Evolutionary conservation across 2,797 vertebrate species (phyloP).

Genomic region (Telmatherina bonti): DNA sequence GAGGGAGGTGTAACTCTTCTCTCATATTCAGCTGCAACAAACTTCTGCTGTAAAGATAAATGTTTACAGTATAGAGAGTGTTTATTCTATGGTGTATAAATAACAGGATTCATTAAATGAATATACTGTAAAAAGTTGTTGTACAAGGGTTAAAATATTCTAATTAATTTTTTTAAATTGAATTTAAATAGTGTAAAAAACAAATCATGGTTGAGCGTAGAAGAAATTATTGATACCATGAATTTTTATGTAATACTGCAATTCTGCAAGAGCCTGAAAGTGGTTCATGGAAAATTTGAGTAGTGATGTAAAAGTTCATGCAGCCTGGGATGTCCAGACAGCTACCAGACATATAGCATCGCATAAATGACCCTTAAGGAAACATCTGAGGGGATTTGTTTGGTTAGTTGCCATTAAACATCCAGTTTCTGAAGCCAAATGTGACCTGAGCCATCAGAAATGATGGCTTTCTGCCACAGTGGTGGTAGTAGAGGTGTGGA

Average conservation of each 20-base stretch:
- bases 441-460: slow-evolving; percentile 14
- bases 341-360: no score
- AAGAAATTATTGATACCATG: slow-evolving; percentile 33
- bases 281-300: slow-evolving; percentile 48
- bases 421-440: slow-evolving; percentile 16
- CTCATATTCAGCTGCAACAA: not conserved
- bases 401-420: slow-evolving; percentile 21
- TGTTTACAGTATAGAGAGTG: not conserved
- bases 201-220: slow-evolving; percentile 15
- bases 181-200: no score
- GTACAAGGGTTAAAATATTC: slow-evolving; percentile 5
- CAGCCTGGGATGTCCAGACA: no score
- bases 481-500: no score
- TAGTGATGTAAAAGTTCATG: slow-evolving; percentile 12
- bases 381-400: slow-evolving; percentile 8
- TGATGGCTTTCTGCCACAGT: no score
- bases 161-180: slow-evolving; percentile 34
- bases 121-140: not conserved
- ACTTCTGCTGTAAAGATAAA: slow-evolving; percentile 5
- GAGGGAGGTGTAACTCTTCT: not conserved
- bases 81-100: not conserved
- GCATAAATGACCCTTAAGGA: slow-evolving; percentile 10
- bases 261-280: slow-evolving; percentile 19
- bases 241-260: slow-evolving; percentile 25
- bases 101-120: slow-evolving; percentile 5